Base-by-base conservation (phyloP, 1,140 invertebrate genomes). In the Drosophila bocqueti region DNA sequence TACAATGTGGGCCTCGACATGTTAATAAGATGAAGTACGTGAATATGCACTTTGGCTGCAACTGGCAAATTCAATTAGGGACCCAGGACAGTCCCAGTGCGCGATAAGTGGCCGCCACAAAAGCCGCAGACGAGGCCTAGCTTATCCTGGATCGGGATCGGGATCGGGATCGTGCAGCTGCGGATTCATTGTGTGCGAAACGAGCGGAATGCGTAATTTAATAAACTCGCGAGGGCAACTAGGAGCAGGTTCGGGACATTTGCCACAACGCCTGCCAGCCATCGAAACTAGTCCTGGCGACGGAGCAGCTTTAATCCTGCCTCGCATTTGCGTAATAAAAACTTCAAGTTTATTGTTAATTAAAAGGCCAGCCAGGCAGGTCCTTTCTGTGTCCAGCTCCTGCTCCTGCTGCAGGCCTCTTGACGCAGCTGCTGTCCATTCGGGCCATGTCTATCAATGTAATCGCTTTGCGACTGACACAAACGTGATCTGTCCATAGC, bases 281-380 rank as follows among this genome's bases (percentile, higher is more conserved):
- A 81, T 85, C 4, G 34, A 78, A 79, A 79, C 66, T 72, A 61
- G 74, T 83, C 54, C 47, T 15, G 31, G 46, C 67, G 66, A 72
- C 47, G 31, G 38, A 65, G 78, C 61, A 59, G 79, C 67, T 62
- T 89, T 81, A 67, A 67, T 68, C 64, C 66, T 21, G 46, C 29
- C 2, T 10, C 9, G 68, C 71, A 61, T 74, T 74, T 73, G 68
- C 71, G 89, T 75, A 79, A 77, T 81, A 87, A 91, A 91, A 91
- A 78, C 66, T 78, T 72, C 77, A 61, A 91, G 52, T 84, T 91
- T 87, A 91, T 91, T 91, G 83, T 91, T 91, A 91, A 91, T 91
- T 91, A 84, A 91, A 91, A 85, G 77, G 64, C 71, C 63, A 60
- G 55, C 31, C 66, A 64, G 59, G 43, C 67, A 69, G 61, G 60